Percentiles rank a stretch among this genome's conserved stretches.
These are phyloP conservation scores for Dinomys branickii DNA, from an alignment of 2,113 vertebrate genomes.

Conservation along the genomic window DNA sequence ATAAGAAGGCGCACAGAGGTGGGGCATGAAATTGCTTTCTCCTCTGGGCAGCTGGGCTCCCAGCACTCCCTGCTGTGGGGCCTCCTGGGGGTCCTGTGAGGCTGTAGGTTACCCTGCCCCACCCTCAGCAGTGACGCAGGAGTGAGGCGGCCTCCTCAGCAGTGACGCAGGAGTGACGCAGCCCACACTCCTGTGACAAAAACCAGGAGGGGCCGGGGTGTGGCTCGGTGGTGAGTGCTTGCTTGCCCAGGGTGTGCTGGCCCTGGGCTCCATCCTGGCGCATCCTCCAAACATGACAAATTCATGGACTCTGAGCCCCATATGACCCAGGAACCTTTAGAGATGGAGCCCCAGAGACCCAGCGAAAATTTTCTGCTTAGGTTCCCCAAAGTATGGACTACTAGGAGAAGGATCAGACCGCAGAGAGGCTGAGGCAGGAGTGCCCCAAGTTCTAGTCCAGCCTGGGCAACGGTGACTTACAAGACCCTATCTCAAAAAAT, in stretches of 20 bases:
- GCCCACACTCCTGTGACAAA: background rate
- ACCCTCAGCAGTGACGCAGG: background rate
- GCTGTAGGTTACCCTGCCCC: background rate
- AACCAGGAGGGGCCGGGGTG: background rate
- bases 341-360: too few species aligned
- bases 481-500: background rate
- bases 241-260: background rate
- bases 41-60: accelerated
- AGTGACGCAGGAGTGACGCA: background rate
- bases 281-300: background rate
- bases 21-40: background rate
- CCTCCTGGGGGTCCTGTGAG: background rate
- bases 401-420: background rate
- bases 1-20: background rate
- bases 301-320: background rate
- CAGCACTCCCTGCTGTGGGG: background rate
- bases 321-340: background rate
- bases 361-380: background rate
- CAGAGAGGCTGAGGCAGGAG: background rate
- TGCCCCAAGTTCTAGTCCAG: background rate
- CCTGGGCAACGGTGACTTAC: background rate
- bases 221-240: background rate
- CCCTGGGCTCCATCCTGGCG: background rate
- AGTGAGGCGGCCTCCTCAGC: background rate
- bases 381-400: background rate